Evolutionary conservation across 2,888 invertebrate species (phyloP), one percentile per base, ranked within the genome.

Genomic region (Philereme transversata): DNA sequence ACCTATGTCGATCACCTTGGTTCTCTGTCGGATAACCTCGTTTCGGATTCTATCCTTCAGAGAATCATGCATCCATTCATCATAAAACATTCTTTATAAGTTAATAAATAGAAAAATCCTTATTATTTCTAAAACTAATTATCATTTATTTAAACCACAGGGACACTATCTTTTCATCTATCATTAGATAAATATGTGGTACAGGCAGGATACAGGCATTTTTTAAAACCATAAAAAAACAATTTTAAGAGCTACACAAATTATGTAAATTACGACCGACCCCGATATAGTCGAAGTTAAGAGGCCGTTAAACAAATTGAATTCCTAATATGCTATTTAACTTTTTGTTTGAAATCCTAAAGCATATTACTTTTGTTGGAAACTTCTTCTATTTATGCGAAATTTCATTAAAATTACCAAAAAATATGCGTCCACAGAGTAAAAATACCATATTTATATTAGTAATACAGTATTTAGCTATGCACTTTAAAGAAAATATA

Each of bases 271-370:
- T 44, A 35, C 45, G 35, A 4, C 44, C 51, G 56, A 54, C 65
- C 61, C 43, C 64, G 57, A 62, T 75, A 64, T 65, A 60, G 62
- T 70, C 72, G 67, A 79, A 72, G 72, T 76, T 77, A 80, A 78
- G 74, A 77, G 73, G 73, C 76, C 81, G 83, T 84, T 85, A 83
- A 83, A 81, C 77, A 82, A 87, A 87, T 86, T 87, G 84, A 87
- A 90, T 86, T 79, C 79, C 74, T 86, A 87, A 89, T 84, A 86
- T 76, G 84, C 84, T 84, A 88, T 90, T 88, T 83, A 90, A 90
- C 89, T 90, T 90, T 82, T 22, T 79, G 77, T 70, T 65, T 66
- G 71, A 77, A 84, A 84, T 84, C 78, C 77, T 76, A 73, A 76
- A 78, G 78, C 75, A 79, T 82, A 84, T 84, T 84, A 82, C 83